Evolutionary conservation across 2,888 invertebrate species (phyloP).

Genomic region (Melanargia galathea): DNA sequence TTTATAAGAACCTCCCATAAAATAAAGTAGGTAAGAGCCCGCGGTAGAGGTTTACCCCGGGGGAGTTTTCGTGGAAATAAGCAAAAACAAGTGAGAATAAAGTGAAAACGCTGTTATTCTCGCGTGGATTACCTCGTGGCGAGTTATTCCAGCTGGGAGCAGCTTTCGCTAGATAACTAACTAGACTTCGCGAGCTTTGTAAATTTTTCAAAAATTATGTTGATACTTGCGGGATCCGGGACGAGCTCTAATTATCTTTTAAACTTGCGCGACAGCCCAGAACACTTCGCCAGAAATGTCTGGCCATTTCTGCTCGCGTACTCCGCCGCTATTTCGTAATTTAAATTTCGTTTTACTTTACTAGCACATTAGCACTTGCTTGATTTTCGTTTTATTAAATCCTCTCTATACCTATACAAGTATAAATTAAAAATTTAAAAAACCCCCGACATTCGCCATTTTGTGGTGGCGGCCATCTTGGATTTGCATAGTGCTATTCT

Average conservation of each 20-base stretch:
- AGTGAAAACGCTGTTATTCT: constrained; percentile 73
- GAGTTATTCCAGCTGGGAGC: constrained; percentile 56
- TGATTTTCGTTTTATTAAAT: not conserved
- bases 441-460: too few species aligned
- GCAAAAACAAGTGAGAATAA: constrained; percentile 74
- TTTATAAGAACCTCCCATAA: constrained; percentile 21
- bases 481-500: too few species aligned
- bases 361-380: not conserved
- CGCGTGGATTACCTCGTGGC: constrained; percentile 66
- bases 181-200: constrained; percentile 42
- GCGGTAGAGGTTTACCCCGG: constrained; percentile 46
- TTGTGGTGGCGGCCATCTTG: too few species aligned
- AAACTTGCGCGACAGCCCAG: constrained; percentile 30
- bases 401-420: too few species aligned
- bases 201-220: constrained; percentile 29
- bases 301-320: constrained; percentile 31
- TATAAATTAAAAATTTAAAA: too few species aligned
- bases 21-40: constrained; percentile 19
- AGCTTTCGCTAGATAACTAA: constrained; percentile 57
- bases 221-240: constrained; percentile 25
- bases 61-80: constrained; percentile 66
- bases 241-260: constrained; percentile 33
- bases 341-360: constrained; percentile 23
- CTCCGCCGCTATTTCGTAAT: constrained; percentile 27
- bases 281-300: constrained; percentile 31